These are phyloP conservation scores for Acheta domesticus DNA, from an alignment of 2,888 invertebrate genomes.

Conservation along the genomic window DNA sequence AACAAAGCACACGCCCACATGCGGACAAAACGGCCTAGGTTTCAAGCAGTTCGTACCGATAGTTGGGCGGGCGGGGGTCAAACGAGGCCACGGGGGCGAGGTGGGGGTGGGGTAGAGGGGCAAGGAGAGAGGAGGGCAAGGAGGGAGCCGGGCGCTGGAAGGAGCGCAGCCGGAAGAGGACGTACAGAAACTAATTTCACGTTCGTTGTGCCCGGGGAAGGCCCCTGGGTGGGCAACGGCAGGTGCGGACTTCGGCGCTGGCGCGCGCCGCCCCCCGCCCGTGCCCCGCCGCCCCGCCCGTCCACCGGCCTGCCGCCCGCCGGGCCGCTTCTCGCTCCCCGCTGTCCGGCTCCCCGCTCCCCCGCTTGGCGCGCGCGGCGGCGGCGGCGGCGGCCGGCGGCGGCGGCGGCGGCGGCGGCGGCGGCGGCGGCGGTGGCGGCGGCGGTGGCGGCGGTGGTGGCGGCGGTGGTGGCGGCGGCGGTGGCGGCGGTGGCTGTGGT, in stretches of 20 bases:
- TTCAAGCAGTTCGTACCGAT: too few species aligned
- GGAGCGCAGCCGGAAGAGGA: neutral
- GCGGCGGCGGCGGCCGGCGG: too few species aligned
- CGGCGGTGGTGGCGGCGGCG: neutral
- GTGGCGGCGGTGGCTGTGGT: neutral
- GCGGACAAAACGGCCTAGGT: too few species aligned
- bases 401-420: neutral
- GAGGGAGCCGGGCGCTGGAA: neutral
- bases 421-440: neutral
- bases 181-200: neutral
- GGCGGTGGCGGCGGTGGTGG: neutral
- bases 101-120: too few species aligned
- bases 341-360: neutral
- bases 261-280: slow-evolving; percentile 5
- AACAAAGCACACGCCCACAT: too few species aligned
- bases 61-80: too few species aligned
- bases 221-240: neutral
- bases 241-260: neutral
- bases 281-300: neutral
- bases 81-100: too few species aligned
- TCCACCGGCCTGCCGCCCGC: neutral
- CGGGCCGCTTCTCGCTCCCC: neutral
- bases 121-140: too few species aligned
- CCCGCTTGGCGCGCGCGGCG: neutral
- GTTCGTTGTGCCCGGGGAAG: neutral